Evolutionary conservation across 2,797 vertebrate species (phyloP).

Genomic region (Euthynnus affinis): DNA sequence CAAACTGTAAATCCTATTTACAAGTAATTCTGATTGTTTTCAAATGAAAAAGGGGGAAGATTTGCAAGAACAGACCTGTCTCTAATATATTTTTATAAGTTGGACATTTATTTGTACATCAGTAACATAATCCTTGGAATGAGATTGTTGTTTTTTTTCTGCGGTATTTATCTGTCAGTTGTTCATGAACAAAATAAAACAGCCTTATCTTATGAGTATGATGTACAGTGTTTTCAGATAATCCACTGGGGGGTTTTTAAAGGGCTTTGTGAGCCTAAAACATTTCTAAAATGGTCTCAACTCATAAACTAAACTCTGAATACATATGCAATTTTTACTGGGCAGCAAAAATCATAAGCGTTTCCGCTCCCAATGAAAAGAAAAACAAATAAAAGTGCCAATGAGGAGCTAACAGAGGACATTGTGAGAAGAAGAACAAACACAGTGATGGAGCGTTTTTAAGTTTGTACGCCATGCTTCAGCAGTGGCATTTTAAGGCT

Average conservation of each 20-base stretch:
- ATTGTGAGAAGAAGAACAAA: too few relatives aligned
- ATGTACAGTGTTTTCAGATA: not conserved
- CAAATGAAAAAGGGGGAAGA: too few relatives aligned
- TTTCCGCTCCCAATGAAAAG: not conserved
- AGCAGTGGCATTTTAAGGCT: too few relatives aligned
- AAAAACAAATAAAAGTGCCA: not conserved
- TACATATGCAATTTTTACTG: not conserved
- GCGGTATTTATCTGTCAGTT: not conserved
- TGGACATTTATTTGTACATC: not conserved
- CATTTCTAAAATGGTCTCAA: not conserved
- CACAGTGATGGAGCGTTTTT: too few relatives aligned
- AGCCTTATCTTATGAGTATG: not conserved
- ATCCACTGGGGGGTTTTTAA: not conserved
- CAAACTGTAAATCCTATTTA: not conserved
- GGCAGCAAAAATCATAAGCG: not conserved
- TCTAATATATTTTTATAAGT: not conserved
- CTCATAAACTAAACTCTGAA: not conserved
- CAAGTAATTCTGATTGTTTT: too few relatives aligned
- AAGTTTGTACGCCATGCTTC: too few relatives aligned
- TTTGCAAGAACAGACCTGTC: not conserved
- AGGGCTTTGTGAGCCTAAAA: not conserved
- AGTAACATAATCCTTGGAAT: too few relatives aligned
- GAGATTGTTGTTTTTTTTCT: too few relatives aligned
- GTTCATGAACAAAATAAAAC: not conserved
- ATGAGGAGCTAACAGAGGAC: too few relatives aligned